Percentiles rank a stretch among this genome's conserved stretches.
Evolutionary conservation across 2,888 invertebrate genomes (phyloP).

Genomic region (Hylaea fasciaria): DNA sequence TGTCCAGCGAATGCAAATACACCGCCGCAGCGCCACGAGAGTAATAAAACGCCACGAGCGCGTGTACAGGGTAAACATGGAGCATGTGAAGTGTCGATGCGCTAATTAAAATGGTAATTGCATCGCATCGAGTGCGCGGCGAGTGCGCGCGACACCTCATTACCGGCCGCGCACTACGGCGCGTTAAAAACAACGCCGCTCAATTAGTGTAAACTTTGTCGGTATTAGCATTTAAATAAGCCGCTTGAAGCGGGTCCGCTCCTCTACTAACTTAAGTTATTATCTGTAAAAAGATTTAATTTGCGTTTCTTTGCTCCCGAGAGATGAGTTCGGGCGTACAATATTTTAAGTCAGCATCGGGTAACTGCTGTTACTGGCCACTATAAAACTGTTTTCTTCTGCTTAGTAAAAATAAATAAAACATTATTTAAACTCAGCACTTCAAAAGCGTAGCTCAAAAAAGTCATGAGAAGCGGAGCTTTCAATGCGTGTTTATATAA

Average conservation of each 20-base stretch:
- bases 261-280: background rate
- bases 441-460: too few relatives aligned
- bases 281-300: constrained; percentile 4
- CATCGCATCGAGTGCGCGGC: constrained; percentile 11
- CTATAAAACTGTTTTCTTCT: too few relatives aligned
- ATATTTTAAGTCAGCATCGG: background rate
- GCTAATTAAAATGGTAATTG: constrained; percentile 29
- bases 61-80: constrained; percentile 11
- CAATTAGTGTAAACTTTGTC: constrained; percentile 15
- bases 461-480: too few relatives aligned
- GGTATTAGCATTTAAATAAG: constrained; percentile 16
- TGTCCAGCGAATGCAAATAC: background rate
- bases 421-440: too few relatives aligned
- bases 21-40: constrained; percentile 3
- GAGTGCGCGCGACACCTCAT: constrained; percentile 15
- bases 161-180: constrained; percentile 2
- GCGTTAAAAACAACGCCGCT: constrained; percentile 1
- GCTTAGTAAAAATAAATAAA: too few relatives aligned
- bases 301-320: background rate
- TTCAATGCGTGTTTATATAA: too few relatives aligned
- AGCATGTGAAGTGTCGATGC: constrained; percentile 19
- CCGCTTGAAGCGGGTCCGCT: background rate
- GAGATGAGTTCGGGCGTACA: background rate
- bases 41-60: constrained; percentile 11
- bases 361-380: too few relatives aligned